These are phyloP conservation scores for Cremastobaeus sp. DNA, from an alignment of 2,888 invertebrate species.

Conservation along the genomic window DNA sequence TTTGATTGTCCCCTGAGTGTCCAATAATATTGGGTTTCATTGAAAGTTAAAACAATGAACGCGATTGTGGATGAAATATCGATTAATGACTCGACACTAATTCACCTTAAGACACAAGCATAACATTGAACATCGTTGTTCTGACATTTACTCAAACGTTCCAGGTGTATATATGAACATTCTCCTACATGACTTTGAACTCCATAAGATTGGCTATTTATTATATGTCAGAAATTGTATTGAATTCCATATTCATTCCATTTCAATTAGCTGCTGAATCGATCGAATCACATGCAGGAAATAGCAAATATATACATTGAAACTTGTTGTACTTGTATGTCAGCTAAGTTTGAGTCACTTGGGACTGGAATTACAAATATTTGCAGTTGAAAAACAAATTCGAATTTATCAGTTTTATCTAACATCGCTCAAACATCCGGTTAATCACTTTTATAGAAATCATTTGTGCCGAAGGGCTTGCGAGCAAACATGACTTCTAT, in stretches of 20 bases:
- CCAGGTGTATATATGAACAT: slow-evolving; percentile 26
- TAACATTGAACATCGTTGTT: slow-evolving; percentile 25
- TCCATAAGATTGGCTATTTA: too few relatives aligned
- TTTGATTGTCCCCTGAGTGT: too few relatives aligned
- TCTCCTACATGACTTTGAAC: slow-evolving; percentile 40
- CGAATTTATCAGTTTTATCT: too few relatives aligned
- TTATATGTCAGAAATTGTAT: too few relatives aligned
- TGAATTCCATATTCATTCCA: slow-evolving; percentile 11
- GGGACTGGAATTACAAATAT: too few relatives aligned
- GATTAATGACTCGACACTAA: background rate
- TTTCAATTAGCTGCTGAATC: background rate
- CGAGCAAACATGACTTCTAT: slow-evolving; percentile 66
- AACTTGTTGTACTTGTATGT: slow-evolving; percentile 9
- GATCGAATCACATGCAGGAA: slow-evolving; percentile 33
- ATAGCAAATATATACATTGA: slow-evolving; percentile 18
- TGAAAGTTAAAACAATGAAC: slow-evolving; percentile 24
- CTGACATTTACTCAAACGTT: slow-evolving; percentile 16
- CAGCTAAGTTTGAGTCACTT: too few relatives aligned
- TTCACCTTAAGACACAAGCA: slow-evolving; percentile 34
- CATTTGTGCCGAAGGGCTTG: too few relatives aligned
- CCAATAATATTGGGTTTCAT: background rate
- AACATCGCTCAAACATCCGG: too few relatives aligned
- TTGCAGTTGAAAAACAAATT: too few relatives aligned
- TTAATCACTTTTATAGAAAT: slow-evolving; percentile 46
- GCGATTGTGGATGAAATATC: slow-evolving; percentile 12